Conservation (phyloP, 2,888 invertebrate species). For the Drosophila mulleri region DNA sequence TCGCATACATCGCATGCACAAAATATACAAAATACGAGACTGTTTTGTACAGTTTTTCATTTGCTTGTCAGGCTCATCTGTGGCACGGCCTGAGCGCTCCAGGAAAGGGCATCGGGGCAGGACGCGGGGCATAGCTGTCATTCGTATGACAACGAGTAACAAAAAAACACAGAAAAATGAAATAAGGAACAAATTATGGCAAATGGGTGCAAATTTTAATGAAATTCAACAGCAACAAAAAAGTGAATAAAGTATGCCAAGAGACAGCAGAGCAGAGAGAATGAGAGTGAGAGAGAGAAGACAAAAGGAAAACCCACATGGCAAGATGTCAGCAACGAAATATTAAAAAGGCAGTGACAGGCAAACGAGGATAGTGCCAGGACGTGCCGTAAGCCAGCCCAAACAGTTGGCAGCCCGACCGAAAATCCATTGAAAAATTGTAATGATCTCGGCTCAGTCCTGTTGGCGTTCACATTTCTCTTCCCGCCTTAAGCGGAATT, state of each 20-base stretch:
- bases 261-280: slow-evolving; percentile 13
- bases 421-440: slow-evolving; percentile 2
- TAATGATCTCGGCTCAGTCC: slow-evolving; percentile 3
- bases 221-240: slow-evolving; percentile 69
- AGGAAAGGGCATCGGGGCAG: slow-evolving; percentile 1
- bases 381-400: slow-evolving; percentile 11
- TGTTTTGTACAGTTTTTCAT: slow-evolving; percentile 61
- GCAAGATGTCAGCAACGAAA: slow-evolving; percentile 70
- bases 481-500: not conserved
- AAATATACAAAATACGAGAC: slow-evolving; percentile 39
- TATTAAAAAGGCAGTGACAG: slow-evolving; percentile 66
- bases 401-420: slow-evolving; percentile 29
- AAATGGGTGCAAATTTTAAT: slow-evolving; percentile 81
- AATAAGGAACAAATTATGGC: slow-evolving; percentile 74
- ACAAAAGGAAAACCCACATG: slow-evolving; percentile 25
- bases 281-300: not conserved
- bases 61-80: slow-evolving; percentile 79
- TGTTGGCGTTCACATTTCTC: not conserved
- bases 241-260: slow-evolving; percentile 49
- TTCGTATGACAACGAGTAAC: slow-evolving; percentile 52
- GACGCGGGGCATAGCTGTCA: slow-evolving; percentile 48
- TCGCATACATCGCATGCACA: slow-evolving; percentile 34
- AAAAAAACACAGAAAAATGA: slow-evolving; percentile 11
- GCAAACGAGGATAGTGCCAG: slow-evolving; percentile 43
- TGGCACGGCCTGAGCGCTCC: slow-evolving; percentile 42